Evolutionary conservation across 2,888 invertebrate genomes (phyloP), one percentile per base, ranked within the genome.

Genomic region (Idaea biselata): DNA sequence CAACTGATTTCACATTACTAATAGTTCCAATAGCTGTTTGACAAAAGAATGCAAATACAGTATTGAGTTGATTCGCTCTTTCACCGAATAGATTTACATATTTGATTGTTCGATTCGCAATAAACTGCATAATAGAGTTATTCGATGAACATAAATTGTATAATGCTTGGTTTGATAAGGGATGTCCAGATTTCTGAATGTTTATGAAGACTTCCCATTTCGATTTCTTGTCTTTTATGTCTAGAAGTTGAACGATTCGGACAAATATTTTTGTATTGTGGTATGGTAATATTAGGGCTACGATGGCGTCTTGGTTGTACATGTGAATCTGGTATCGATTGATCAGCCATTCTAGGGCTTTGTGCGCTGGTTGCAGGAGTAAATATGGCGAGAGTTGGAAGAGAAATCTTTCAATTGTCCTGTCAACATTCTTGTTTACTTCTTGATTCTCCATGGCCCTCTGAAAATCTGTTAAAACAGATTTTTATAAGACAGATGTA

Each of bases 311-410:
- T 63, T 95, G 94, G 80, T 99, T 99, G 85, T 96, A 99, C 61
- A 96, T 94, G 76, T 99, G 97, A 66, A 99, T 96, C 70, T 96
- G 95, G 82, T 96, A 99, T 72, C 98, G 94, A 77, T 97, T 95
- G 58, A 99, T 95, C 3, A 99, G 93, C 99, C 99, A 99, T 92
- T 99, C 99, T 58, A 99, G 84, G 1, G 98, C 96, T 91, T 98
- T 97, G 71, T 98, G 97, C 0, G 94, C 84, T 0, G 97, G 94
- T 74, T 96, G 96, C 0, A 98, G 88, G 60, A 97, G 93, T 72
- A 99, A 95, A 82, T 98, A 99, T 0, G 99, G 99, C 0, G 98
- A 97, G 5, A 99, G 74, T 54, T 95, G 93, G 1, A 96, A 85
- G 0, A 99, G 88, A 85, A 99, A 99, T 68, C 95, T 95, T 61